A percentile compares a stretch with the other conserved stretches of the same genome.
phyloP scores from a whole-genome alignment of 2,113 vertebrate genomes.

The Alethe diademata region DNA sequence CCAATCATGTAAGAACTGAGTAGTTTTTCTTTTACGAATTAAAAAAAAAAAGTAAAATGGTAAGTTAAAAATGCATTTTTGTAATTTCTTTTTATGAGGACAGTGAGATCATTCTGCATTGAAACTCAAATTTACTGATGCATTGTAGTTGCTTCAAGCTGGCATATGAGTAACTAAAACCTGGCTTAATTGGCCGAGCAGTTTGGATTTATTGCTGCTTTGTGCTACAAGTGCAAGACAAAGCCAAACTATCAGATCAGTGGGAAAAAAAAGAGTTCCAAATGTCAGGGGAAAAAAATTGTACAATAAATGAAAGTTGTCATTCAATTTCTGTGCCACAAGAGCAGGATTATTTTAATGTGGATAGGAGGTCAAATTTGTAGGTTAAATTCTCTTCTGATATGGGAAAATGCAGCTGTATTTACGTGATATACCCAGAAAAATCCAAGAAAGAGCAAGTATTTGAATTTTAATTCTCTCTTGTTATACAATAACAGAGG shows the following conservation, averaged over 20 bases:
- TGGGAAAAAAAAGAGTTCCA: not conserved
- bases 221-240: not conserved
- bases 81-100: not conserved
- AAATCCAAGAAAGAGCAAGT: not conserved
- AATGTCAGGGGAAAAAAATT: not conserved
- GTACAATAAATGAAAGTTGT: not conserved
- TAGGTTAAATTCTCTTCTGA: not conserved
- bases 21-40: not conserved
- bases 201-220: constrained; percentile 36
- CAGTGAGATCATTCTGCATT: not conserved
- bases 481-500: not conserved
- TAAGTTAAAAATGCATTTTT: not conserved
- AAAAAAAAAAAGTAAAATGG: not conserved
- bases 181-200: not conserved
- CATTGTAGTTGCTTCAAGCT: not conserved
- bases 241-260: not conserved
- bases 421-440: not conserved
- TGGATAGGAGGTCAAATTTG: not conserved
- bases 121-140: not conserved
- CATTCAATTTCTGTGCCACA: not conserved
- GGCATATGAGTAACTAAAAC: not conserved
- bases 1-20: not conserved
- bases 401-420: constrained; percentile 3
- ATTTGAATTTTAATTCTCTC: not conserved
- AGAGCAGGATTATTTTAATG: not conserved